These are phyloP conservation scores for Drosophila prolongata DNA, from an alignment of 2,888 invertebrate species.

Conservation along the genomic window DNA sequence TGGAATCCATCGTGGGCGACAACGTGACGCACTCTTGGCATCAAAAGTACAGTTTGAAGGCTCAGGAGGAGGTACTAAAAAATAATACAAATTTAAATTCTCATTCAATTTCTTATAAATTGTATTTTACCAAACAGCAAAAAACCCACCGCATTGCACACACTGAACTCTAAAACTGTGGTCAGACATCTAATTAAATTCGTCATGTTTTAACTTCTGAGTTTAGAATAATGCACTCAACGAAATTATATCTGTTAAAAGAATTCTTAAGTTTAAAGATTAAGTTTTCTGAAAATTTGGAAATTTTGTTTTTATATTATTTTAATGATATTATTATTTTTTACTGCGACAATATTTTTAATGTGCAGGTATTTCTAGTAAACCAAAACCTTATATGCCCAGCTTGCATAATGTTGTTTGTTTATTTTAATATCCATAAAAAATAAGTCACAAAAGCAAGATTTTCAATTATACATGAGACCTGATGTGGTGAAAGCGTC, in stretches of 20 bases:
- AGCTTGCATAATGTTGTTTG: background rate
- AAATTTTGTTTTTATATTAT: no score
- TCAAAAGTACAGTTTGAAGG: background rate
- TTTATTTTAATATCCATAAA: background rate
- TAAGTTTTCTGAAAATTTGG: no score
- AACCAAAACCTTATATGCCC: no score
- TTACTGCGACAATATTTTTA: no score
- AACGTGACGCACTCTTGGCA: conserved; percentile 17
- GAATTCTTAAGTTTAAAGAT: no score
- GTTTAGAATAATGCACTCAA: no score
- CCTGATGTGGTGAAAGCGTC: conserved; percentile 36
- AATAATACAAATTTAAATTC: background rate
- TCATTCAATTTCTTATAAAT: background rate
- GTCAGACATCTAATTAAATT: conserved; percentile 30
- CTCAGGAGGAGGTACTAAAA: conserved; percentile 4
- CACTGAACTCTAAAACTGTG: background rate
- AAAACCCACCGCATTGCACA: conserved; percentile 10
- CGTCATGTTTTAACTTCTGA: conserved; percentile 14
- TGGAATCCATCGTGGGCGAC: conserved; percentile 50
- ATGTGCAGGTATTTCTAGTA: no score
- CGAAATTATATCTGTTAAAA: no score
- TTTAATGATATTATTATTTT: no score
- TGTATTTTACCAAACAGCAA: conserved; percentile 3
- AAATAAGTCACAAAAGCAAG: background rate
- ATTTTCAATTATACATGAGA: background rate